Base-by-base conservation (phyloP, 1,140 invertebrate genomes). In the Macrocentrus cingulum region DNA sequence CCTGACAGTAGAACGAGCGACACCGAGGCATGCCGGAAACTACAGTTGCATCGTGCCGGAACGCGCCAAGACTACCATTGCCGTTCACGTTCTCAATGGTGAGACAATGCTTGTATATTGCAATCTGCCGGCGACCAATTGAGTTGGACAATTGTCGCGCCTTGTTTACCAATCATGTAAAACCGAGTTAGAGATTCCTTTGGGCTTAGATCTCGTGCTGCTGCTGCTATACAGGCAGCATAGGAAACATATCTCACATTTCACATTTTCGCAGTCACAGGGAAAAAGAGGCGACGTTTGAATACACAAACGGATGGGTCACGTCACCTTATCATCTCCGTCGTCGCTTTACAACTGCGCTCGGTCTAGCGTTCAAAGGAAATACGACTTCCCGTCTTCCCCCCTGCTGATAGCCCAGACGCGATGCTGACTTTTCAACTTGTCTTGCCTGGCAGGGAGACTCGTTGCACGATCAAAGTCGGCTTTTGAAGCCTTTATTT, bases 21-120 rank as follows among this genome's bases (percentile, higher is more conserved):
- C 74, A 29, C 77, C 81, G 2, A 76, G 72, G 49, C 83, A 86
- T 64, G 82, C 81, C 7, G 84, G 84, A 2, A 85, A 85, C 64
- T 85, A 84, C 65, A 84, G 82, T 42, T 85, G 84, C 66, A 66
- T 77, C 44, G 82, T 84, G 36, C 79, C 83, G 46, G 73, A 73
- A 61, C 76, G 75, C 63, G 75, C 75, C 53, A 75, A 68, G 59
- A 74, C 79, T 48, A 77, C 75, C 36, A 70, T 82, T 34, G 76
- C 80, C 36, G 80, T 82, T 49, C 80, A 82, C 63, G 79, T 82
- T 34, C 74, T 82, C 19, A 81, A 81, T 63, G 81, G 80, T 82
- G 64, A 79, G 74, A 32, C 70, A 45, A 52, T 15, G 23, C 42
- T 25, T 18, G 18, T 8, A 51, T 6, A 25, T 49, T 25, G 6